Percentiles rank a stretch among this genome's conserved stretches.
Conservation (phyloP, 2,113 vertebrate genomes). For the Burhinus oedicnemus region DNA sequence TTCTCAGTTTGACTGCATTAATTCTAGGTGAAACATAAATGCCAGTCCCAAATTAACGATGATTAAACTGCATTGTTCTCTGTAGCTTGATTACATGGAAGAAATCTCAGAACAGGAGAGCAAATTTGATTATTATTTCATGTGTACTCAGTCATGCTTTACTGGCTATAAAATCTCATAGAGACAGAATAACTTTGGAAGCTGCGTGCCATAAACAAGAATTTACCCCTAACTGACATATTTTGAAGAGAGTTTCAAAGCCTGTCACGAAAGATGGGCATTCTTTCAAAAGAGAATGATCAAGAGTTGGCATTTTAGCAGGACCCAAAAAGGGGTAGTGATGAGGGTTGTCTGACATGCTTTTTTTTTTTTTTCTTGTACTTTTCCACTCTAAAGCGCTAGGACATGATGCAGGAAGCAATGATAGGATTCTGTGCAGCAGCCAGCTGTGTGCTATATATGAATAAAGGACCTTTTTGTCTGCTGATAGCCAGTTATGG, state of each 20-base stretch:
- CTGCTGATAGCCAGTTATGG: neutral
- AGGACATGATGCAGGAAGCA: neutral
- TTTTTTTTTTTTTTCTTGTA: neutral
- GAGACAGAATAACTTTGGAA: neutral
- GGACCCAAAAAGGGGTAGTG: neutral
- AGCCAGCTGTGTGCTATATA: neutral
- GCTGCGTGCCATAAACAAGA: neutral
- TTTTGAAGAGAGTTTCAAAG: neutral
- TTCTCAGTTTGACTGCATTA: slow-evolving; percentile 22
- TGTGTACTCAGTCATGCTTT: neutral
- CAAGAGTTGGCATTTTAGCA: neutral
- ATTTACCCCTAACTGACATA: neutral
- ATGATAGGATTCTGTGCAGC: neutral
- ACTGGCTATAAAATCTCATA: neutral
- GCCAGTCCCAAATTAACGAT: neutral
- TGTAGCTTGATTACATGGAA: neutral
- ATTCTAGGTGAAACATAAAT: slow-evolving; percentile 1
- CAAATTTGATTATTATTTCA: neutral
- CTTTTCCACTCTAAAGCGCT: neutral
- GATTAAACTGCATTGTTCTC: neutral
- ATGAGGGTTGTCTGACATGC: neutral
- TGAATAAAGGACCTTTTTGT: neutral
- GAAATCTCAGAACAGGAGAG: neutral
- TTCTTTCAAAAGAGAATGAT: neutral
- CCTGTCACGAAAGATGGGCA: neutral